These are phyloP conservation scores for Frankliniella fusca DNA, from an alignment of 2,888 invertebrate genomes.

Conservation along the genomic window DNA sequence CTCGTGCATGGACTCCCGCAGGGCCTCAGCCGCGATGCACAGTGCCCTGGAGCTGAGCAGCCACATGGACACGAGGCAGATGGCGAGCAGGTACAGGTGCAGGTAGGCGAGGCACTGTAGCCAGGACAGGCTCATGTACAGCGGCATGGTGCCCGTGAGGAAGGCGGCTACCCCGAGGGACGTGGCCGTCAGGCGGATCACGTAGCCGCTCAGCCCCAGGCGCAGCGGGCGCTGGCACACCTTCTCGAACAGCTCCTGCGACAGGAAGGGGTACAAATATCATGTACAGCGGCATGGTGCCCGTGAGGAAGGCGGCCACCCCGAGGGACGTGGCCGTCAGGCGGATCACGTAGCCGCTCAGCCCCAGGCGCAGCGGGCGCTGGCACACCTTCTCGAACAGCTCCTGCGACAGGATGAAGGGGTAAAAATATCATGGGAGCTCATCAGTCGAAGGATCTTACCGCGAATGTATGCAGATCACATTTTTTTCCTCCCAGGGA, in stretches of 20 bases:
- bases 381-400: neutral
- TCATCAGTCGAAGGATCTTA: too few relatives aligned
- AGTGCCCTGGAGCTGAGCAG: constrained; percentile 9
- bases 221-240: neutral
- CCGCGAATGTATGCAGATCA: too few relatives aligned
- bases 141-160: constrained; percentile 6
- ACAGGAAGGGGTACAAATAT: too few relatives aligned
- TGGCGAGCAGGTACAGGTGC: neutral
- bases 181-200: neutral
- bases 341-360: neutral
- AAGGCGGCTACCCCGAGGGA: neutral
- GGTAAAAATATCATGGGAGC: too few relatives aligned
- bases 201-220: neutral
- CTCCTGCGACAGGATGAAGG: too few relatives aligned
- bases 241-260: neutral
- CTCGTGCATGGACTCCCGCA: constrained; percentile 5
- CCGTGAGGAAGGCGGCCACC: neutral
- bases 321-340: neutral
- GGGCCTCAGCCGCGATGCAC: neutral
- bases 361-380: neutral
- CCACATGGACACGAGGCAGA: neutral
- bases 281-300: constrained; percentile 19
- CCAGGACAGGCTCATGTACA: constrained; percentile 10
- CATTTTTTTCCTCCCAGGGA: too few relatives aligned
- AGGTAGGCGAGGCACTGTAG: neutral